These are phyloP conservation scores for Gouania willdenowi DNA, from an alignment of 2,797 vertebrate species.

Conservation along the genomic window DNA sequence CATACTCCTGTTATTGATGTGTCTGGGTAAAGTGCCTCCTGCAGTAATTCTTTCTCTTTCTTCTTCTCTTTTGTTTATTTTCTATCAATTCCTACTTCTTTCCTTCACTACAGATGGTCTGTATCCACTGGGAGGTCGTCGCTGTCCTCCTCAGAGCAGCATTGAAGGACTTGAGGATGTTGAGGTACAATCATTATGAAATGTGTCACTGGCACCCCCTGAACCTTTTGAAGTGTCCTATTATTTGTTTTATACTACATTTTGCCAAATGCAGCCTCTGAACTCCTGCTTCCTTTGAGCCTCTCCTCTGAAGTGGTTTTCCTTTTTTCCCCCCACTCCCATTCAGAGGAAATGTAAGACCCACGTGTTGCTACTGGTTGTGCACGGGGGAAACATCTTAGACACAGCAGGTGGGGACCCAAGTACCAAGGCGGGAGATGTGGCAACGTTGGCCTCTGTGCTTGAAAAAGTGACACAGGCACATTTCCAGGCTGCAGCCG, in stretches of 20 bases:
- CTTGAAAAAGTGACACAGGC: slow-evolving; percentile 89
- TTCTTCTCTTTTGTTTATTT: background rate
- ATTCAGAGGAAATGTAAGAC: slow-evolving; percentile 83
- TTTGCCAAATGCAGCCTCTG: background rate
- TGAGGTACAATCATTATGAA: slow-evolving; percentile 75
- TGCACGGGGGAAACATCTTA: slow-evolving; percentile 93
- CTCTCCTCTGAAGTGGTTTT: background rate
- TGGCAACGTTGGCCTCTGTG: slow-evolving; percentile 85
- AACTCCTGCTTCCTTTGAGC: background rate
- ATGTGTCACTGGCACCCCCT: background rate
- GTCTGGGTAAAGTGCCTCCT: slow-evolving; percentile 29
- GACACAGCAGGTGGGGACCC: slow-evolving; percentile 85
- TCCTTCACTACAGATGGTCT: slow-evolving; percentile 75
- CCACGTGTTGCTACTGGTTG: slow-evolving; percentile 87
- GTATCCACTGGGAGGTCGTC: slow-evolving; percentile 81
- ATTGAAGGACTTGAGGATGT: slow-evolving; percentile 86
- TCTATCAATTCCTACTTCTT: background rate
- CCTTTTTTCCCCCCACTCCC: background rate
- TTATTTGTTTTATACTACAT: background rate
- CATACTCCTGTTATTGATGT: slow-evolving; percentile 23
- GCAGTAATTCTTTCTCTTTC: slow-evolving; percentile 30
- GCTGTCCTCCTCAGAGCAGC: slow-evolving; percentile 85
- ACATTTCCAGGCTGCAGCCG: slow-evolving; percentile 87
- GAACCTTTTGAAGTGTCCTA: background rate
- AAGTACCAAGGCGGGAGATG: slow-evolving; percentile 84